A percentile compares a stretch with the other conserved stretches of the same genome.
Evolutionary conservation across 2,888 invertebrate genomes (phyloP).

Genomic region (Aphelenchoides bicaudatus): DNA sequence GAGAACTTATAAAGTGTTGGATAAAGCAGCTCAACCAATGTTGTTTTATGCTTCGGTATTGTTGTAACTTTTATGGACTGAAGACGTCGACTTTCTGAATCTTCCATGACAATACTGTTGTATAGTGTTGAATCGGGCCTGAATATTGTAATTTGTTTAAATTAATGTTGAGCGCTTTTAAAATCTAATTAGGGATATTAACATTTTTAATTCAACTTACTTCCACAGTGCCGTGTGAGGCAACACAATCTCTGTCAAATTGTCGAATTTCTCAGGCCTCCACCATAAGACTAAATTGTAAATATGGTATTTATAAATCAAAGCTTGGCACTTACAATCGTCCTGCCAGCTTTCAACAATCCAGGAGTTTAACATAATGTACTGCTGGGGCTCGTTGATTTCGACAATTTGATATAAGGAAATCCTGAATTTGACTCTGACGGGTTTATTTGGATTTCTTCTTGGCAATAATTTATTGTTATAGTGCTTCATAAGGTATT

Average conservation of each 20-base stretch:
- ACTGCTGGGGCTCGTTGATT: constrained; percentile 35
- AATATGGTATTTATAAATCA: too few species aligned
- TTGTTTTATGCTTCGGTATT: constrained; percentile 34
- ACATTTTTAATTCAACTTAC: too few species aligned
- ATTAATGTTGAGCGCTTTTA: too few species aligned
- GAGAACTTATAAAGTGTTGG: constrained; percentile 52
- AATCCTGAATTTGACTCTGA: constrained; percentile 27
- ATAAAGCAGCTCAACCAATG: constrained; percentile 46
- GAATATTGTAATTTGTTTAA: too few species aligned
- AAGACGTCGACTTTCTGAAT: constrained; percentile 46
- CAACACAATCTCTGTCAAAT: constrained; percentile 42
- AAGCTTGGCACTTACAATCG: too few species aligned
- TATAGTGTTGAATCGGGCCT: constrained; percentile 49
- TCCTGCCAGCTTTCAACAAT: constrained; percentile 38
- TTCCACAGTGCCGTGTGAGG: constrained; percentile 38
- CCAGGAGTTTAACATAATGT: constrained; percentile 29
- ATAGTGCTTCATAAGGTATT: constrained; percentile 29
- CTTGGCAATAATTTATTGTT: constrained; percentile 25
- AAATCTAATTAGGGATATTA: too few species aligned
- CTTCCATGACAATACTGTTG: constrained; percentile 52
- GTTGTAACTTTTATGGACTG: constrained; percentile 48
- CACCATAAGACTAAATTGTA: constrained; percentile 46
- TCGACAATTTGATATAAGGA: constrained; percentile 30
- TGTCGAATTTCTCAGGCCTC: constrained; percentile 41
- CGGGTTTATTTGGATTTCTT: constrained; percentile 24